Evolutionary conservation across 1,140 invertebrate species (phyloP).

Genomic region (Arctopsyche grandis): DNA sequence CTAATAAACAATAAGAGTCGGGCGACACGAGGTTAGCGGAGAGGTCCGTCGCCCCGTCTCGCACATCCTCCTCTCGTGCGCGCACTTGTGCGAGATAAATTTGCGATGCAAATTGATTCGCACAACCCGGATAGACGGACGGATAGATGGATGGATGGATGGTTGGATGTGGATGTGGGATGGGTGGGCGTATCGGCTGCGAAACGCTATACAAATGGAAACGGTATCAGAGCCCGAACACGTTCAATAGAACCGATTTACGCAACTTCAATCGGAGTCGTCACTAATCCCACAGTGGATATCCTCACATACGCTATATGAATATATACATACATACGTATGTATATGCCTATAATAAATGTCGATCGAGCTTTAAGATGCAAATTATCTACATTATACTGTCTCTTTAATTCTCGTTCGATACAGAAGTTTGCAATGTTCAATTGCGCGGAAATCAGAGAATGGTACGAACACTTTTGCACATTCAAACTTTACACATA

Average conservation of each 20-base stretch:
- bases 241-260: not conserved
- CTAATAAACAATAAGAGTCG: slow-evolving; percentile 54
- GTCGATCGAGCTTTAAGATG: too few species aligned
- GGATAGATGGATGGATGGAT: not conserved
- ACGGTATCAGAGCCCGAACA: not conserved
- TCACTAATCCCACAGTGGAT: not conserved
- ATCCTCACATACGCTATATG: not conserved
- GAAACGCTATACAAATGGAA: slow-evolving; percentile 19
- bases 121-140: slow-evolving; percentile 18
- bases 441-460: too few species aligned
- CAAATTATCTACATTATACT: too few species aligned
- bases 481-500: too few species aligned
- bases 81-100: slow-evolving; percentile 47
- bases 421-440: too few species aligned
- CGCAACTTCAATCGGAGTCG: not conserved
- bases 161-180: not conserved
- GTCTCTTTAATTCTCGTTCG: too few species aligned
- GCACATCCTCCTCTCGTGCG: not conserved
- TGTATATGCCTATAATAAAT: too few species aligned
- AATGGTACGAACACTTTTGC: too few species aligned
- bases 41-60: slow-evolving; percentile 23
- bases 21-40: slow-evolving; percentile 41
- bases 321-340: too few species aligned
- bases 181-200: not conserved
- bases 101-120: slow-evolving; percentile 55